These are phyloP conservation scores for Nothobranchius furzeri DNA, from an alignment of 2,113 vertebrate species.

Conservation along the genomic window DNA sequence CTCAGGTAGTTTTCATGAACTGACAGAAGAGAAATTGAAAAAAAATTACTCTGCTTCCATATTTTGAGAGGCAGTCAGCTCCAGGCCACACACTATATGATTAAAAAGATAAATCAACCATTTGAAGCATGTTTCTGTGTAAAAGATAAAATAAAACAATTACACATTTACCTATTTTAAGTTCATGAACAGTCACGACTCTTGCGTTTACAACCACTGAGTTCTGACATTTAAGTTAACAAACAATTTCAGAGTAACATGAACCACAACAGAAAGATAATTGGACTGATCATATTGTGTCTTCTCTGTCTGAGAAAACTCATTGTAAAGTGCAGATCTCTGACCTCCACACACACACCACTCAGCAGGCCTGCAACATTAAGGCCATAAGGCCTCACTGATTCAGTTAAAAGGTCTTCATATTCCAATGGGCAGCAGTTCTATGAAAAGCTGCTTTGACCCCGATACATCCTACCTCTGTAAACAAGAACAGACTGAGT, in stretches of 20 bases:
- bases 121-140: too few relatives aligned
- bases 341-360: too few relatives aligned
- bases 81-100: slow-evolving; percentile 6
- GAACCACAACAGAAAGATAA: too few relatives aligned
- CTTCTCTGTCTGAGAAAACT: slow-evolving; percentile 36
- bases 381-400: slow-evolving; percentile 49
- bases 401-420: slow-evolving; percentile 67
- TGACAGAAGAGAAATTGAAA: slow-evolving; percentile 65
- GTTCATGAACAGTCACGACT: too few relatives aligned
- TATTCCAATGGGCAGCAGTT: slow-evolving; percentile 49
- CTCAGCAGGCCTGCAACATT: slow-evolving; percentile 10
- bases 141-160: too few relatives aligned
- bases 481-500: too few relatives aligned
- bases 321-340: too few relatives aligned
- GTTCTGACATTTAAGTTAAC: too few relatives aligned
- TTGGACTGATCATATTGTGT: background rate
- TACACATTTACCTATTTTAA: too few relatives aligned
- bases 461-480: slow-evolving; percentile 22
- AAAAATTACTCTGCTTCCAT: slow-evolving; percentile 43
- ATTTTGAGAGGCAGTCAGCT: slow-evolving; percentile 45
- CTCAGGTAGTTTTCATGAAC: slow-evolving; percentile 56
- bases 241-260: too few relatives aligned
- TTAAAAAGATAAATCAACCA: too few relatives aligned
- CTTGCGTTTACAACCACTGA: too few relatives aligned
- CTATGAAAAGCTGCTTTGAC: slow-evolving; percentile 31